Evolutionary conservation across 2,797 vertebrate genomes (phyloP), one percentile per base, ranked within the genome.

Genomic region (Sebastes matsubarae): DNA sequence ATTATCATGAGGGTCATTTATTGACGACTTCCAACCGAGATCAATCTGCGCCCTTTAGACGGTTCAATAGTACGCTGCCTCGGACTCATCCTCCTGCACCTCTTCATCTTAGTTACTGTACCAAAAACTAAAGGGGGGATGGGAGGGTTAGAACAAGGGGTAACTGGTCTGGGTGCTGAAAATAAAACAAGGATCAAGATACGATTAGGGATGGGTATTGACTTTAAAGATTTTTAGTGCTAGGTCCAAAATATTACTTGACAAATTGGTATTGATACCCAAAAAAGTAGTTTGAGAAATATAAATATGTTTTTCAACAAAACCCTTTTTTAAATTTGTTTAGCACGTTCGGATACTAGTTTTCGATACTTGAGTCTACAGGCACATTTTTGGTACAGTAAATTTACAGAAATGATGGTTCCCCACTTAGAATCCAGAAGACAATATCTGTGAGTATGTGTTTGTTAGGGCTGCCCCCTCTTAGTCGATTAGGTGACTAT

Each of bases 1-100:
- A 94, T 90, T 91, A 92, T 91, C 82, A 89, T 75, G 78, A 90
- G 74, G 84, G 87, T 88, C 75, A 82, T 84, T 87, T 92, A 93
- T 93, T 80, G 88, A 93, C 69, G 10, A 11, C 68, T 85, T 82
- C 67, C 68, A 83, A 77, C 58, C 29, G 4, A 68, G 75, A 90
- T 92, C 87, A 87, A 89, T 89, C 32, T 22, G 42, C 22, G 70
- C 64, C 81, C 87, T 90, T 92, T 88, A 87, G 69, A 79, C 8
- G 18, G 69, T 60, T 93, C 85, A 83, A 90, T 91, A 90, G 80
- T 64, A 75, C 46, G 25, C 38, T 77, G 77, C 30, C 72, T 75
- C 68, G 14, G 34, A 42, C 63, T 64, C 60, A 71, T 76, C 86
- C 87, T 80, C 66, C 46, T 82, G 85, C 67, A 70, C 70, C 79